Evolutionary conservation across 1,140 invertebrate species (phyloP).

Genomic region (Globodera ellingtonae): DNA sequence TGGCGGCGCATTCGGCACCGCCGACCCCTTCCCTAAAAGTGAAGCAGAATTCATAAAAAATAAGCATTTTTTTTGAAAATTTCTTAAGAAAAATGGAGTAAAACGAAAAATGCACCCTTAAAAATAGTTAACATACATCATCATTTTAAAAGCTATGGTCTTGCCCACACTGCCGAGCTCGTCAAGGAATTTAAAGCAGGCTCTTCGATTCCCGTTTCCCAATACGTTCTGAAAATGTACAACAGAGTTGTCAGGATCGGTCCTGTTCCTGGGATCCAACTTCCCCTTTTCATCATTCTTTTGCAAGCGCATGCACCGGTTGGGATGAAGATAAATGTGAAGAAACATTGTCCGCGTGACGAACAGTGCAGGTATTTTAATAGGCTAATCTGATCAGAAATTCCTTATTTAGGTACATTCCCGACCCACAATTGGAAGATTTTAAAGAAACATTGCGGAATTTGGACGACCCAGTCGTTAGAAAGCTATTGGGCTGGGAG

Average conservation of each 20-base stretch:
- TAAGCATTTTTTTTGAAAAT: no score
- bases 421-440: constrained; percentile 57
- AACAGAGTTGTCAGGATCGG: constrained; percentile 53
- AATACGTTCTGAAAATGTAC: constrained; percentile 56
- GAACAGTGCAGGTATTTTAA: constrained; percentile 49
- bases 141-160: constrained; percentile 11
- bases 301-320: constrained; percentile 57
- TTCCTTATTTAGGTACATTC: constrained; percentile 51
- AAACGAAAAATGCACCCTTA: no score
- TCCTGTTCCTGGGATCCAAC: constrained; percentile 53
- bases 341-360: constrained; percentile 59
- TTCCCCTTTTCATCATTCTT: constrained; percentile 55
- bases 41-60: no score
- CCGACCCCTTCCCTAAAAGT: no score
- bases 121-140: no score
- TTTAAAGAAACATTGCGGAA: constrained; percentile 59
- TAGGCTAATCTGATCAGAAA: constrained; percentile 1
- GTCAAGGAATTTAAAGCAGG: constrained; percentile 38
- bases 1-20: no score
- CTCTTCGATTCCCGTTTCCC: constrained; percentile 48
- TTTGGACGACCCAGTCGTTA: constrained; percentile 58
- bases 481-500: constrained; percentile 61
- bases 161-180: constrained; percentile 12
- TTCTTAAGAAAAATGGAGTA: no score
- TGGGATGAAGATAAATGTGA: constrained; percentile 60